A percentile compares a stretch with the other conserved stretches of the same genome.
These are phyloP conservation scores for Tragelaphus oryx DNA, from an alignment of 2,797 vertebrate species.

Conservation along the genomic window DNA sequence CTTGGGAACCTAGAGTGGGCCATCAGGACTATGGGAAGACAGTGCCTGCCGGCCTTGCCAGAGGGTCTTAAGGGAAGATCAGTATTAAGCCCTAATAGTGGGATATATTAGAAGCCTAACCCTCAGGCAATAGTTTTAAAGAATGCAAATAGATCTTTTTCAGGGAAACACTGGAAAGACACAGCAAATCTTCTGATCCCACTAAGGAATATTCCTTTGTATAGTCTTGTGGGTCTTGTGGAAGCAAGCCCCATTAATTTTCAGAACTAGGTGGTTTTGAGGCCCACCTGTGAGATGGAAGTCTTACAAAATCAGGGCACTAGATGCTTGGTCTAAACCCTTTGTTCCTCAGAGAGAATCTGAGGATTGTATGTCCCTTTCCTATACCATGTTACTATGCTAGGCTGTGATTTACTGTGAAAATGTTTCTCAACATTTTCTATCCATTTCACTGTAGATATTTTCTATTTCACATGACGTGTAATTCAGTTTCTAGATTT, in stretches of 20 bases:
- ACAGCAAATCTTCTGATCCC: not conserved
- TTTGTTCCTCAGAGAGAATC: not conserved
- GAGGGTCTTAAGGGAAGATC: not conserved
- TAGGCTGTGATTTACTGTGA: not conserved
- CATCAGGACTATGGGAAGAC: not conserved
- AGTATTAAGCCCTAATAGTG: not conserved
- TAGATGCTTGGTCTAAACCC: not conserved
- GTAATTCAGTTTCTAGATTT: not conserved
- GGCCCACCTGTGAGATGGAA: not conserved
- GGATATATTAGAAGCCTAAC: not conserved
- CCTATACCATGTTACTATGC: not conserved
- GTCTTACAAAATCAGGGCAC: not conserved
- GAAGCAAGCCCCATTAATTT: not conserved
- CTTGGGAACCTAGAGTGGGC: not conserved
- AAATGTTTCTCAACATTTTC: not conserved
- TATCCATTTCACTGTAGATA: not conserved
- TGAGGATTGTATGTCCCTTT: not conserved
- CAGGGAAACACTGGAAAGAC: not conserved
- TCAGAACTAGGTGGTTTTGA: not conserved
- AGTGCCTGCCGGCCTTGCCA: not conserved
- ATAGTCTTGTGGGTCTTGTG: not conserved
- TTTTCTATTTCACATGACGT: not conserved
- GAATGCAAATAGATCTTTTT: not conserved
- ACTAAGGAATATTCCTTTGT: not conserved
- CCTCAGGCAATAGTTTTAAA: not conserved